Evolutionary conservation across 2,888 invertebrate genomes (phyloP), one percentile per base, ranked within the genome.

Genomic region (Alentia gelatinosa): DNA sequence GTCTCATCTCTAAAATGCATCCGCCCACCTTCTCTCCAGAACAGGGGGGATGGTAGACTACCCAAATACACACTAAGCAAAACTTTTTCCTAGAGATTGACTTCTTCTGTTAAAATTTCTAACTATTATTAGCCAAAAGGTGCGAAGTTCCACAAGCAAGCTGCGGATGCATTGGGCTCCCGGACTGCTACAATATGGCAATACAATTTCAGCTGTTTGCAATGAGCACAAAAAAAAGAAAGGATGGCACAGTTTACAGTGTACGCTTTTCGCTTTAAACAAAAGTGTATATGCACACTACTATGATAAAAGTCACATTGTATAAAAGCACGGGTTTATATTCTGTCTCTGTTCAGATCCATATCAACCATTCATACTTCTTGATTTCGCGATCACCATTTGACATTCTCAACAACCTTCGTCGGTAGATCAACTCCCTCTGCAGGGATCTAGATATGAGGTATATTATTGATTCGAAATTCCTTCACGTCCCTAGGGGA

Each of bases 131-230:
- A 47, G 47, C 47, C 19, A n/a, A n/a, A n/a, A n/a, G n/a, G 47
- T 47, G 19, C 19, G 19, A 47, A 47, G 19, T 12, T 19, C 47
- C 19, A 12, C 9, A 47, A 47, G 19, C 19, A 7, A 47, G 9
- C 47, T 47, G 47, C 19, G 19, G 9, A 47, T 47, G 47, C 47
- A 47, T 47, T 47, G 19, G 47, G 7, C 7, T 19, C 47, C 47
- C 35, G 75, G 75, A 75, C 75, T 75, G 75, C 75, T 75, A 75
- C 75, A 30, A 75, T 30, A 75, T 75, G 75, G 75, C 75, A 35
- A 75, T 75, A 35, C 33, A 63, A 33, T 75, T 5, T 63, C 75
- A 75, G 75, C 75, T 75, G 63, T 63, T 63, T 63, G 63, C 26
- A 63, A 63, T 63, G 26, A 63, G 63, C 63, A 63, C 75, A 75